phyloP scores from a whole-genome alignment of 2,797 vertebrate species.

The Sebastes elongatus region DNA sequence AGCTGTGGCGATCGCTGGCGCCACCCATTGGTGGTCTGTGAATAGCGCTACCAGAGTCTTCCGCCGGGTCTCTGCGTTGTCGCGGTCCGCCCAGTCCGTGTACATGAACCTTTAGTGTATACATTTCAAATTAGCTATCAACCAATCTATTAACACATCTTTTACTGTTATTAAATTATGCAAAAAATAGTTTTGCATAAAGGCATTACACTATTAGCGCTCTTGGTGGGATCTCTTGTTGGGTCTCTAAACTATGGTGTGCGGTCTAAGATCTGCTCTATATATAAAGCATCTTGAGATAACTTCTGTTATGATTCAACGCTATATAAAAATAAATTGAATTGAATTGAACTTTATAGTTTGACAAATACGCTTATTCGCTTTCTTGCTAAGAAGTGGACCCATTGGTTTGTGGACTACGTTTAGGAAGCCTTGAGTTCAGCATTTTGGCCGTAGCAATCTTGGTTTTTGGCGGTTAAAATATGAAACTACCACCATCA shows the following conservation, averaged over 20 bases:
- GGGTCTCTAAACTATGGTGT: too few relatives aligned
- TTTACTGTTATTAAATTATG: neutral
- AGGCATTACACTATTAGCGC: neutral
- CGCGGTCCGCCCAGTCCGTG: slow-evolving; percentile 97
- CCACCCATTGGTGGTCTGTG: slow-evolving; percentile 99
- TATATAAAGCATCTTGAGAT: too few relatives aligned
- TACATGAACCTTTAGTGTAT: slow-evolving; percentile 92
- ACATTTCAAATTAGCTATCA: neutral
- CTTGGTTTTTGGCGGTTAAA: neutral
- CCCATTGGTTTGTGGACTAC: neutral
- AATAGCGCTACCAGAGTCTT: slow-evolving; percentile 95
- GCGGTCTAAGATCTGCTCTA: too few relatives aligned
- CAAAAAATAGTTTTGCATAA: neutral
- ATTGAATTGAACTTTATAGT: too few relatives aligned
- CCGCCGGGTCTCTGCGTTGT: slow-evolving; percentile 91
- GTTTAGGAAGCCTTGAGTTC: neutral
- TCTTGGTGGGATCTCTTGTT: too few relatives aligned
- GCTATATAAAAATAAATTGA: too few relatives aligned
- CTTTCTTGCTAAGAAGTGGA: neutral
- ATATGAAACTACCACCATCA: too few relatives aligned
- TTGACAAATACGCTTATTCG: too few relatives aligned
- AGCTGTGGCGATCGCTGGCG: slow-evolving; percentile 94
- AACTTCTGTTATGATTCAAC: too few relatives aligned
- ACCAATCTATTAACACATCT: neutral
- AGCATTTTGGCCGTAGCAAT: neutral